These are phyloP conservation scores for Cephalopachus bancanus DNA, from an alignment of 2,797 vertebrate species.

Conservation along the genomic window DNA sequence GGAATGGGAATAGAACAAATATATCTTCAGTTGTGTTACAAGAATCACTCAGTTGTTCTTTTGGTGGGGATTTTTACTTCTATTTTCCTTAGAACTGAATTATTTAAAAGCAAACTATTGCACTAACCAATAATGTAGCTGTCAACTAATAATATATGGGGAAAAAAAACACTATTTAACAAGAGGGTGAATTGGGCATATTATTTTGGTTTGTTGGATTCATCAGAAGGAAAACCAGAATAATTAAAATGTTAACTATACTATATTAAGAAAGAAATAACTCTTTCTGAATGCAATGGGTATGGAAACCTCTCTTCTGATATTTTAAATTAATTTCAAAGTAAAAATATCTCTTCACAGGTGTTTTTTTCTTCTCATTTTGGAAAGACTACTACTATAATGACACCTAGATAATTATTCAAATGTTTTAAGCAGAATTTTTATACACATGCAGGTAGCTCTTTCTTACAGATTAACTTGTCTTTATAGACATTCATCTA, in stretches of 20 bases:
- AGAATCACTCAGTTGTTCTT: slow-evolving; percentile 49
- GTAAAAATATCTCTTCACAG: slow-evolving; percentile 11
- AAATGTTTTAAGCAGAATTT: slow-evolving; percentile 49
- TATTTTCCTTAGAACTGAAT: slow-evolving; percentile 58
- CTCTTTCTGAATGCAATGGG: background rate
- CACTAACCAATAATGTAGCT: background rate
- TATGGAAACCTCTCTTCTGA: background rate
- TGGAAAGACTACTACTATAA: background rate
- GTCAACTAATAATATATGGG: background rate
- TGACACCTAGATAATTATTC: slow-evolving; percentile 17
- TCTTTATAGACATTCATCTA: background rate
- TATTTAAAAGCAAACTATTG: slow-evolving; percentile 52
- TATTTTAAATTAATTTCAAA: slow-evolving; percentile 30
- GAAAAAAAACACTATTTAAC: background rate
- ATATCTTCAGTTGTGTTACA: slow-evolving; percentile 4
- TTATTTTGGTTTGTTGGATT: slow-evolving; percentile 2
- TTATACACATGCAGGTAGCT: background rate
- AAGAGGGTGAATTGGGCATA: background rate
- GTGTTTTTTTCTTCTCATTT: slow-evolving; percentile 13
- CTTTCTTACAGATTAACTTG: background rate
- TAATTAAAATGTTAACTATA: slow-evolving; percentile 68
- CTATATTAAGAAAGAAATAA: slow-evolving; percentile 36
- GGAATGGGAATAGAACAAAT: slow-evolving; percentile 49
- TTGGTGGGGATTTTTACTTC: slow-evolving; percentile 60
- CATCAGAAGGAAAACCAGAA: slow-evolving; percentile 52